Evolutionary conservation across 2,113 vertebrate species (phyloP).

Genomic region (Gallinago jamesoni): DNA sequence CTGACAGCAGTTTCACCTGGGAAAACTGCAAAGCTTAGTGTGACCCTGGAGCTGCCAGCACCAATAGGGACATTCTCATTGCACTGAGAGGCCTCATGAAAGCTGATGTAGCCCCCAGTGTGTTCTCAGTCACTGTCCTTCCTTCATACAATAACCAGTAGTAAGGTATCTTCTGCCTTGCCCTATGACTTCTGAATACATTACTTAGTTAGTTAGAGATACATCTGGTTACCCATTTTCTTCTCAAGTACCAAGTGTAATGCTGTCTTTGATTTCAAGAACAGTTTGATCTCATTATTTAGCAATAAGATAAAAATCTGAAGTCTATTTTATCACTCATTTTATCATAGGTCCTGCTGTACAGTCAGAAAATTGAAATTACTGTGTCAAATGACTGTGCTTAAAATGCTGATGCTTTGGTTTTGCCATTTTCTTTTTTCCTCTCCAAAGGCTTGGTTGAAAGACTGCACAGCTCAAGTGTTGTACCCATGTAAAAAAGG

Average conservation of each 20-base stretch:
- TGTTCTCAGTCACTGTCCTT: neutral
- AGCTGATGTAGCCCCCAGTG: neutral
- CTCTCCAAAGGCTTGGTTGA: neutral
- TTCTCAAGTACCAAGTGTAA: neutral
- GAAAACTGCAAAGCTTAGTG: neutral
- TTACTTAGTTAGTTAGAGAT: neutral
- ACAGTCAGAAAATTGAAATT: neutral
- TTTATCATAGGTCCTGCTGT: neutral
- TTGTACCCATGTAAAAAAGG: neutral
- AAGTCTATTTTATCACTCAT: neutral
- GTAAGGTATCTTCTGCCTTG: neutral
- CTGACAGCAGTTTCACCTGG: neutral
- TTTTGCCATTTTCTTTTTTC: neutral
- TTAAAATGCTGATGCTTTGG: neutral
- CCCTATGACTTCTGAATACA: neutral
- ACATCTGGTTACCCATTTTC: neutral
- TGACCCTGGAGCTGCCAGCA: neutral
- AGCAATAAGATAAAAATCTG: neutral
- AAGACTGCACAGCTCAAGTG: neutral
- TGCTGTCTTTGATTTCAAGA: neutral
- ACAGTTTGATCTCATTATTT: neutral
- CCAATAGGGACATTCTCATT: neutral
- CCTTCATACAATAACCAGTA: neutral
- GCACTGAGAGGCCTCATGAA: accelerated
- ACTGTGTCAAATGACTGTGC: neutral